Conservation (phyloP, 2,888 invertebrate species). For the Camptogramma bilineatum region DNA sequence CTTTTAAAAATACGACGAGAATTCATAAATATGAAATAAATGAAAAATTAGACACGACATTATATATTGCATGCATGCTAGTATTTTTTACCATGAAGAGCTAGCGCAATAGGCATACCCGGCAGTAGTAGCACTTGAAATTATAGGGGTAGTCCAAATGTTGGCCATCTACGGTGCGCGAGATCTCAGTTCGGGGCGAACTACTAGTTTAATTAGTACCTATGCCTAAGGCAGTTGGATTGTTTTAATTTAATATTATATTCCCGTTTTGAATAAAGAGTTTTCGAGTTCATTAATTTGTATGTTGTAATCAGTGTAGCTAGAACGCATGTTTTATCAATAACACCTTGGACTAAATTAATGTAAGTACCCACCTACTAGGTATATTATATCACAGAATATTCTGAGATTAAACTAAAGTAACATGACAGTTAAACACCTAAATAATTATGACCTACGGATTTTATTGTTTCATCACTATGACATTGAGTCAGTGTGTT, state of each 20-base stretch:
- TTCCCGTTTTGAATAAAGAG: slow-evolving; percentile 4
- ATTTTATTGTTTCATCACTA: slow-evolving; percentile 7
- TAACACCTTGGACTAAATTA: slow-evolving; percentile 6
- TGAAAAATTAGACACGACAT: too few species aligned
- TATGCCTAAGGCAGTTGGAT: slow-evolving; percentile 1
- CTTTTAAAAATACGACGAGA: too few species aligned
- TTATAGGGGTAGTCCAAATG: too few species aligned
- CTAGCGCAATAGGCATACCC: too few species aligned
- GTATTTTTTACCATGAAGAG: too few species aligned
- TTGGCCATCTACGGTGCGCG: too few species aligned
- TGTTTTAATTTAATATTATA: slow-evolving; percentile 1
- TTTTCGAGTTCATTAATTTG: slow-evolving; percentile 2
- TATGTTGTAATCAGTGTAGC: not conserved
- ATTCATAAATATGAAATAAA: too few species aligned
- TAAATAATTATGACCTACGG: slow-evolving; percentile 12
- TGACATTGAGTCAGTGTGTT: slow-evolving; percentile 14
- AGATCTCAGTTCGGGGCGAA: too few species aligned
- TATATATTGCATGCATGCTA: too few species aligned
- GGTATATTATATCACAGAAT: too few species aligned
- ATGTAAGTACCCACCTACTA: not conserved
- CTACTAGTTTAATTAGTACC: too few species aligned
- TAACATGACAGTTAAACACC: not conserved
- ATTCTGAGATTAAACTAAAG: not conserved
- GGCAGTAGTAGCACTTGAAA: too few species aligned
- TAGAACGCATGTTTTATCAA: not conserved